Evolutionary conservation across 2,113 vertebrate species (phyloP).

Genomic region (Aix galericulata): DNA sequence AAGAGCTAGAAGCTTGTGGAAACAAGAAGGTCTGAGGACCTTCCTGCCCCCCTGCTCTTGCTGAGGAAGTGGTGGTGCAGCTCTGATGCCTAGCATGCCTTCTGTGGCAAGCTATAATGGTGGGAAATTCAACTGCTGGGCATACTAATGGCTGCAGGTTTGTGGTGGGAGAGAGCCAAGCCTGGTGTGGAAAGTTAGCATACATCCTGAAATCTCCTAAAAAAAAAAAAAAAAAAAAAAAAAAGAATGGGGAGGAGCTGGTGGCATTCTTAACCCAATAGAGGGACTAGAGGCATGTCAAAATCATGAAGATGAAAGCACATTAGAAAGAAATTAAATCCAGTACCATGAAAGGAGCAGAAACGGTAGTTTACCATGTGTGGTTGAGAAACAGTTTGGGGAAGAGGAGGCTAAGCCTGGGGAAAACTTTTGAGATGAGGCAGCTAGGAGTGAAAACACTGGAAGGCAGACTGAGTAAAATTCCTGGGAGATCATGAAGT

Average conservation of each 20-base stretch:
- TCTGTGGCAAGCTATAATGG: background rate
- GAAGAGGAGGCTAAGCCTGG: background rate
- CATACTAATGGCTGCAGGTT: background rate
- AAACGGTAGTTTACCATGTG: background rate
- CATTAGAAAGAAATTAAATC: background rate
- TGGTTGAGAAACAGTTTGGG: background rate
- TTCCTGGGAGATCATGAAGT: background rate
- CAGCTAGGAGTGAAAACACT: background rate
- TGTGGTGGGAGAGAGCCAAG: background rate
- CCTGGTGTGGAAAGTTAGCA: background rate
- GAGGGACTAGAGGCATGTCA: background rate
- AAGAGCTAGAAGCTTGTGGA: background rate
- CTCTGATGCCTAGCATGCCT: background rate
- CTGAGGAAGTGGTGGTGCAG: background rate
- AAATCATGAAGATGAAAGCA: background rate
- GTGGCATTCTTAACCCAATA: background rate
- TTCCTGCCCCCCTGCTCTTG: background rate
- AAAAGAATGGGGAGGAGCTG: background rate
- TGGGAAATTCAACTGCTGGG: background rate
- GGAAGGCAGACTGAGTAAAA: background rate
- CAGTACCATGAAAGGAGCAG: background rate
- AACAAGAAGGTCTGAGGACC: background rate
- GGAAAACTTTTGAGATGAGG: background rate
- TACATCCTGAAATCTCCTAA: accelerated
- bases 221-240: too few relatives aligned